Evolutionary conservation across 2,888 invertebrate genomes (phyloP).

Genomic region (Drosophila phalerata): DNA sequence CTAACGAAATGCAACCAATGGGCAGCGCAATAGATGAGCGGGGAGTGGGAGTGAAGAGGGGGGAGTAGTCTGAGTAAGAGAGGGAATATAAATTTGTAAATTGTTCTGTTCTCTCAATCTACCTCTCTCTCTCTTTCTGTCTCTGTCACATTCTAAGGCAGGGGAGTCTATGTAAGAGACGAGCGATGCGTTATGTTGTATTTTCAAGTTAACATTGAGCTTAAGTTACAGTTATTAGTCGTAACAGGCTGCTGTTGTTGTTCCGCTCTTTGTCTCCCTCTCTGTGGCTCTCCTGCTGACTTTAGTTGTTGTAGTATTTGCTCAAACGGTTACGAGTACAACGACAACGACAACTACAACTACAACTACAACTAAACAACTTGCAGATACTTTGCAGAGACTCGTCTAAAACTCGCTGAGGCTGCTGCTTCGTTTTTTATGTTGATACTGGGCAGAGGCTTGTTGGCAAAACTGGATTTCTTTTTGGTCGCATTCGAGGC

Average conservation of each 20-base stretch:
- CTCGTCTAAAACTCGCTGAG: conserved; percentile 41
- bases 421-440: conserved; percentile 14
- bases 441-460: conserved; percentile 25
- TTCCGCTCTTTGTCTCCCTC: conserved; percentile 3
- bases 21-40: neutral
- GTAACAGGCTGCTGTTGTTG: conserved; percentile 1
- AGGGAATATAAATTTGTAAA: conserved; percentile 1
- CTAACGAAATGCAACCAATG: conserved; percentile 33
- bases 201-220: conserved; percentile 12
- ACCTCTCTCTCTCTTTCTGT: conserved; percentile 1
- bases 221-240: conserved; percentile 52
- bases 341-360: conserved; percentile 34
- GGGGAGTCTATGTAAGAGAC: neutral
- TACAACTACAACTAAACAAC: conserved; percentile 49
- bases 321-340: conserved; percentile 62
- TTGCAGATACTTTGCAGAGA: conserved; percentile 42
- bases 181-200: conserved; percentile 2
- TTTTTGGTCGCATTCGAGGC: conserved; percentile 69
- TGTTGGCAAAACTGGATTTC: conserved; percentile 71
- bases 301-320: conserved; percentile 55
- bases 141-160: neutral
- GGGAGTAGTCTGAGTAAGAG: neutral
- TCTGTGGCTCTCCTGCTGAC: neutral
- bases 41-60: neutral
- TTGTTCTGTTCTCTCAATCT: conserved; percentile 13